Evolutionary conservation across 2,113 vertebrate species (phyloP).

Genomic region (Myodes glareolus): DNA sequence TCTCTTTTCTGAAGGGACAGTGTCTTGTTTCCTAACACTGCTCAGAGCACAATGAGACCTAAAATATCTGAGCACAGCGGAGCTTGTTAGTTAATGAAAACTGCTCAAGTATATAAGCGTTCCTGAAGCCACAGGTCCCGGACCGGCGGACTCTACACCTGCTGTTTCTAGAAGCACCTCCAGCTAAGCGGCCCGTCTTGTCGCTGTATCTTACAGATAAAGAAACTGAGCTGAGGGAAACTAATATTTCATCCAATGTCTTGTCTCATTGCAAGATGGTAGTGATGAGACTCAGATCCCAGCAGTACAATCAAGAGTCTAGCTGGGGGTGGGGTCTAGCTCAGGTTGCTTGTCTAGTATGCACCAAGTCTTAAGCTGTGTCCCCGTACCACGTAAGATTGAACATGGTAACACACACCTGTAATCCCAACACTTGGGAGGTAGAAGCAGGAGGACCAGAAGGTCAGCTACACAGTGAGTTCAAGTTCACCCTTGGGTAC

Average conservation of each 20-base stretch:
- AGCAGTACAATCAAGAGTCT: background rate
- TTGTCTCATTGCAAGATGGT: background rate
- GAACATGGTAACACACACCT: background rate
- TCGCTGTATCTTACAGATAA: background rate
- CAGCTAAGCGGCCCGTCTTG: background rate
- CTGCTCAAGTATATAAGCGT: background rate
- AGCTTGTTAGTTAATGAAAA: conserved; percentile 12
- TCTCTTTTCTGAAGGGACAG: conserved; percentile 7
- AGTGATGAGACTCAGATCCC: background rate
- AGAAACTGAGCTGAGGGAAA: conserved; percentile 50
- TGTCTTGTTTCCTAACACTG: background rate
- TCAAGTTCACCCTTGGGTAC: background rate
- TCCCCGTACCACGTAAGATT: background rate
- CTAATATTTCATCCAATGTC: background rate
- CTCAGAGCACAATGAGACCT: background rate
- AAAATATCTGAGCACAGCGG: background rate
- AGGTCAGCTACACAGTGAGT: too few species aligned
- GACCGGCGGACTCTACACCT: background rate
- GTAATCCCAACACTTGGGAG: background rate
- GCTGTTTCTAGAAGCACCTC: background rate
- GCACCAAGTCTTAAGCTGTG: background rate
- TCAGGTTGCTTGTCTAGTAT: background rate
- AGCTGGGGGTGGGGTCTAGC: background rate
- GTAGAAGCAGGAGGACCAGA: background rate
- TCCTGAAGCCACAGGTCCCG: background rate